Evolutionary conservation across 2,113 vertebrate species (phyloP).

Genomic region (Columba janthina): DNA sequence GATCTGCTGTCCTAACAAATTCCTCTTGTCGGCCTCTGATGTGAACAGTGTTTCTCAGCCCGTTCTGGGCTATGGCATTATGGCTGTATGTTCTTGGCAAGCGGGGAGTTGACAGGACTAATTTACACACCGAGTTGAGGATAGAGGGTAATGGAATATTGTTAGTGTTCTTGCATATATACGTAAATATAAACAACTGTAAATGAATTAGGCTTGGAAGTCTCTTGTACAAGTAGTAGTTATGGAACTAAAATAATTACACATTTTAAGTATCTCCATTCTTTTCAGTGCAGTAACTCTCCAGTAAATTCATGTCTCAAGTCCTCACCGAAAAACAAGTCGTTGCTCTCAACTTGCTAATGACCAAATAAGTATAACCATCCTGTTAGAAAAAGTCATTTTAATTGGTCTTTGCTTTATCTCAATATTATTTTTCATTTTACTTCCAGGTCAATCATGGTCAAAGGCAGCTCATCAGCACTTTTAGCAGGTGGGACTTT

Average conservation of each 20-base stretch:
- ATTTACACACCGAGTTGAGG: not conserved
- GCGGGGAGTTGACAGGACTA: not conserved
- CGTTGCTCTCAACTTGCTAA: not conserved
- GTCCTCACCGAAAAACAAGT: not conserved
- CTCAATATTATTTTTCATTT: not conserved
- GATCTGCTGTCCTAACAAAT: not conserved
- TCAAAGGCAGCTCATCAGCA: not conserved
- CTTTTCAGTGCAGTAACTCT: not conserved
- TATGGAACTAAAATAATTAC: not conserved
- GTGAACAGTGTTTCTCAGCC: not conserved
- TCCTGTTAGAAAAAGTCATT: not conserved
- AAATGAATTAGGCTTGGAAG: not conserved
- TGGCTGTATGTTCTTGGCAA: not conserved
- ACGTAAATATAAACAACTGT: not conserved
- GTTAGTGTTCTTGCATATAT: not conserved
- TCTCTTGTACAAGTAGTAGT: not conserved
- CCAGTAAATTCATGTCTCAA: not conserved
- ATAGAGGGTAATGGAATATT: not conserved
- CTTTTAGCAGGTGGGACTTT: not conserved
- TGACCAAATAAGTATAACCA: not conserved
- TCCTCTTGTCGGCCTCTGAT: not conserved
- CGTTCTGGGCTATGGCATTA: not conserved
- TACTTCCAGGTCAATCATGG: not conserved
- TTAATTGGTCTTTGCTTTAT: not conserved
- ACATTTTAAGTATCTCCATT: not conserved